These are phyloP conservation scores for Ctenochaetus hawaiiensis DNA, from an alignment of 2,797 vertebrate species.

Conservation along the genomic window DNA sequence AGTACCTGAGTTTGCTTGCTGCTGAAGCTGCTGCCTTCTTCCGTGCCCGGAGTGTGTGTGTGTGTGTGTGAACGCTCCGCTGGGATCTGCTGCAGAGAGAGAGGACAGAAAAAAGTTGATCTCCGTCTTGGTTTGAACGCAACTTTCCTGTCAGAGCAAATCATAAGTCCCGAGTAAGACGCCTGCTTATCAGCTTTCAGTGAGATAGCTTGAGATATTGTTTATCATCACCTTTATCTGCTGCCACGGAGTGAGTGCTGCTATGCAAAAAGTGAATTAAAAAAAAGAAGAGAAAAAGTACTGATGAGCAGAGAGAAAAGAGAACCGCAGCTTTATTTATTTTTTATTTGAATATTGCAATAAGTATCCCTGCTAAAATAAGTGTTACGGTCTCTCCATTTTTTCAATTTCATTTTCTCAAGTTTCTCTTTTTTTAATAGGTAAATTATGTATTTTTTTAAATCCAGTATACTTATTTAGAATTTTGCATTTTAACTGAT, in stretches of 20 bases:
- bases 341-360: background rate
- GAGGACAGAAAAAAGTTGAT: slow-evolving; percentile 71
- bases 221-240: slow-evolving; percentile 18
- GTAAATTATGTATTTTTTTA: background rate
- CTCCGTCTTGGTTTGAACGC: slow-evolving; percentile 15
- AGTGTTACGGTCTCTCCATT: background rate
- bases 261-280: slow-evolving; percentile 18
- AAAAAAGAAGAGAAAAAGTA: background rate
- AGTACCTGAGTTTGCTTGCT: slow-evolving; percentile 71
- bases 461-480: background rate
- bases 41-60: slow-evolving; percentile 12
- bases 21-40: slow-evolving; percentile 23
- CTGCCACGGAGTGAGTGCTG: slow-evolving; percentile 16
- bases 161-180: slow-evolving; percentile 5
- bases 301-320: slow-evolving; percentile 13
- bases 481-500: background rate
- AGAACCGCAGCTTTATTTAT: background rate
- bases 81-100: slow-evolving; percentile 46
- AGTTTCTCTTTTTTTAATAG: background rate
- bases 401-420: background rate
- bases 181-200: background rate
- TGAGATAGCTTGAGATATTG: background rate
- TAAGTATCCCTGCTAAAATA: background rate
- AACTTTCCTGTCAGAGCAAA: slow-evolving; percentile 44
- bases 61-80: slow-evolving; percentile 32